phyloP scores from a whole-genome alignment of 2,888 invertebrate species.

The Ceratothoa steindachneri region DNA sequence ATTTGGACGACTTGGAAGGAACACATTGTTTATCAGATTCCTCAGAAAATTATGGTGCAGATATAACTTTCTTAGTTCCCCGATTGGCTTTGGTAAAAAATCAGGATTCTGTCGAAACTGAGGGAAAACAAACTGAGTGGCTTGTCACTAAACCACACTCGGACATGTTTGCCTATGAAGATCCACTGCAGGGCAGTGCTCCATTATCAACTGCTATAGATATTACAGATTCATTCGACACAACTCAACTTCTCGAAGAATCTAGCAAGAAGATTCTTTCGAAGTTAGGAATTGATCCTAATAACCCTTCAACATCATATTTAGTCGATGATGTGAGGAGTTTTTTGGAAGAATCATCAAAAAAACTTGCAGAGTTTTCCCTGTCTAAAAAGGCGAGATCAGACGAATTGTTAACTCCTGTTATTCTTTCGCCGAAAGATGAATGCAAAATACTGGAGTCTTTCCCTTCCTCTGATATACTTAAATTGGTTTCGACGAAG shows the following conservation, averaged over 20 bases:
- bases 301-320: slow-evolving; percentile 12
- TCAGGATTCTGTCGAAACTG: neutral
- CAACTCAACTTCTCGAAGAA: slow-evolving; percentile 12
- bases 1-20: neutral
- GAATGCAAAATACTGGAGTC: neutral
- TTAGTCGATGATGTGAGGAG: slow-evolving; percentile 19
- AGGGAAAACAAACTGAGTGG: neutral
- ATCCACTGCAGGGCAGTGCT: neutral
- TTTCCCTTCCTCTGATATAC: neutral
- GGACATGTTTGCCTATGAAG: neutral
- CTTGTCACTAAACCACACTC: neutral
- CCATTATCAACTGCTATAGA: neutral
- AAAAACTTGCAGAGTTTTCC: slow-evolving; percentile 18
- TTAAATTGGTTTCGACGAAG: neutral
- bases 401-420: neutral
- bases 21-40: neutral
- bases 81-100: too few relatives aligned
- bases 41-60: neutral
- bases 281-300: slow-evolving; percentile 15
- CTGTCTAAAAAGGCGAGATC: neutral
- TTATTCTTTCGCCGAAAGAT: neutral
- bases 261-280: slow-evolving; percentile 13
- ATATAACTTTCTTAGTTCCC: neutral
- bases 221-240: neutral
- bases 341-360: slow-evolving; percentile 23